phyloP scores from a whole-genome alignment of 1,140 invertebrate genomes.

The Centruroides vittatus region DNA sequence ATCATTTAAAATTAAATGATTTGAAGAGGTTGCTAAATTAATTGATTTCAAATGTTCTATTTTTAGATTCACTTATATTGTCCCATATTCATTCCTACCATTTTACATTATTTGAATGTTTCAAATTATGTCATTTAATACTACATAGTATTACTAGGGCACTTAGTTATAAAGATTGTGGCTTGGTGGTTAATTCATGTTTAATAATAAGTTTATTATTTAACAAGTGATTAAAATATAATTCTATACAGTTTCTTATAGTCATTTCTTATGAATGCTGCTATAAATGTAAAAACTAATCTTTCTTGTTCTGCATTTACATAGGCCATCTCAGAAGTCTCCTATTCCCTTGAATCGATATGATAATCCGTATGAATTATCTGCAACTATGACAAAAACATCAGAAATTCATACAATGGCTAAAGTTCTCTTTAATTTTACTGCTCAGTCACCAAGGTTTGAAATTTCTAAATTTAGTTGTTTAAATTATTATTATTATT shows the following conservation, averaged over 20 bases:
- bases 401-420: constrained; percentile 42
- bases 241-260: not conserved
- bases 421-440: constrained; percentile 77
- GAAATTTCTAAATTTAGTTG: not conserved
- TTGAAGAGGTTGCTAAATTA: too few species aligned
- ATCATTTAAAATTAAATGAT: too few species aligned
- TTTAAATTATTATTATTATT: not conserved
- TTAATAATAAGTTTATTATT: too few species aligned
- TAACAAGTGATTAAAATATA: too few species aligned
- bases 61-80: too few species aligned
- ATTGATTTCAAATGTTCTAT: too few species aligned
- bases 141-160: too few species aligned
- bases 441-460: constrained; percentile 58
- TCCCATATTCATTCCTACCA: too few species aligned
- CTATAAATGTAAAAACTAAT: not conserved
- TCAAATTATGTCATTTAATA: too few species aligned
- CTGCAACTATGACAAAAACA: constrained; percentile 39
- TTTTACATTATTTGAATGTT: too few species aligned
- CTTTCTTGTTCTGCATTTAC: constrained; percentile 16
- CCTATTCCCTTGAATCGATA: constrained; percentile 83
- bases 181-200: too few species aligned
- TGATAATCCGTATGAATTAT: constrained; percentile 45
- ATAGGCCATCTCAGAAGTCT: constrained; percentile 75
- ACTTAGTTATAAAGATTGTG: too few species aligned
- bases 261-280: not conserved